Percentiles rank a stretch among this genome's conserved stretches.
phyloP scores from a whole-genome alignment of 1,140 invertebrate species.

The Frieseomelitta varia region DNA sequence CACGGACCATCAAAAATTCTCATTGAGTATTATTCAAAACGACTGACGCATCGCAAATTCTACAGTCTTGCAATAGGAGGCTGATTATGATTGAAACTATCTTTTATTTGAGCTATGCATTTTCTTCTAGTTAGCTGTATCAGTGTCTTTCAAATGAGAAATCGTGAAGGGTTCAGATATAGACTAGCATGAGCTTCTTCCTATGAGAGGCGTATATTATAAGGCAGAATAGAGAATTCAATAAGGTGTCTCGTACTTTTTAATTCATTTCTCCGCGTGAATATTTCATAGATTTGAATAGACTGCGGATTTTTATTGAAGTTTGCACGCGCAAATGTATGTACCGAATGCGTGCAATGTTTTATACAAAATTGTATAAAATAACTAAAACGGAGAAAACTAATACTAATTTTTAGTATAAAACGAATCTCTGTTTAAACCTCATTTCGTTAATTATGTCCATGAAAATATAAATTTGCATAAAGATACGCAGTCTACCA shows the following conservation, averaged over 20 bases:
- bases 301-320: too few species aligned
- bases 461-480: too few species aligned
- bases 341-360: too few species aligned
- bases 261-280: not conserved
- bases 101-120: not conserved
- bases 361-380: too few species aligned
- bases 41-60: not conserved
- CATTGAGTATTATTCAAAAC: not conserved
- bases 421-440: too few species aligned
- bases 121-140: not conserved
- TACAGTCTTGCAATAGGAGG: not conserved
- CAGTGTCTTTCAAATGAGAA: not conserved
- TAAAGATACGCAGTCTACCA: too few species aligned
- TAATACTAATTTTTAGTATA: too few species aligned
- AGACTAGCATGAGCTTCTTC: not conserved
- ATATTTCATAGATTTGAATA: not conserved
- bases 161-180: not conserved
- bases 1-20: not conserved
- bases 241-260: not conserved
- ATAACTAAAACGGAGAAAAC: too few species aligned
- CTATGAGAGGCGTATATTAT: not conserved
- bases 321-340: too few species aligned
- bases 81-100: not conserved
- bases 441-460: too few species aligned
- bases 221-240: not conserved